These are phyloP conservation scores for Agrilus cyanescens DNA, from an alignment of 2,888 invertebrate genomes.

Conservation along the genomic window DNA sequence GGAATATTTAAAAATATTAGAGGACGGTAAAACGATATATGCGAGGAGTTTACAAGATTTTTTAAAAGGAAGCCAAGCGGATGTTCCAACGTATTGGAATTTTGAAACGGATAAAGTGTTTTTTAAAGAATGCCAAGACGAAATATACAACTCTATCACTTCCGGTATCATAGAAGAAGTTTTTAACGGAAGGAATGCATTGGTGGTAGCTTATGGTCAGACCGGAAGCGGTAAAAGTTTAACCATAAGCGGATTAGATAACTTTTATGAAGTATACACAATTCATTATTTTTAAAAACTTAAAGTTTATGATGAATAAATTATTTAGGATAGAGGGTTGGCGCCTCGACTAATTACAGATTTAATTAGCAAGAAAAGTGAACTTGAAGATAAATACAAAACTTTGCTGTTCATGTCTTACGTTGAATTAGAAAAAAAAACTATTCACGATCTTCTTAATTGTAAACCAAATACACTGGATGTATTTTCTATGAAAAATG, in stretches of 20 bases:
- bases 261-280: slow-evolving; percentile 19
- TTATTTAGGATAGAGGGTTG: slow-evolving; percentile 35
- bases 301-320: too few relatives aligned
- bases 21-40: slow-evolving; percentile 28
- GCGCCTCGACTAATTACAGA: slow-evolving; percentile 30
- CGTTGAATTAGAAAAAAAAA: slow-evolving; percentile 29
- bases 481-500: slow-evolving; percentile 18
- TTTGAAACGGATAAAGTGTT: slow-evolving; percentile 34
- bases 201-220: slow-evolving; percentile 34
- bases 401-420: slow-evolving; percentile 31
- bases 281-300: neutral
- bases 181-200: slow-evolving; percentile 27
- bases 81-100: slow-evolving; percentile 29
- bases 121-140: slow-evolving; percentile 28
- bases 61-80: slow-evolving; percentile 14
- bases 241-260: slow-evolving; percentile 27
- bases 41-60: slow-evolving; percentile 30
- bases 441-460: slow-evolving; percentile 29
- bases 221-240: slow-evolving; percentile 34
- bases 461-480: slow-evolving; percentile 18
- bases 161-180: slow-evolving; percentile 27
- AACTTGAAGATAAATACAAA: slow-evolving; percentile 22
- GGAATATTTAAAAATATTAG: slow-evolving; percentile 27
- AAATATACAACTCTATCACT: slow-evolving; percentile 27
- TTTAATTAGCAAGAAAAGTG: slow-evolving; percentile 25